These are phyloP conservation scores for Prinia subflava DNA, from an alignment of 2,113 vertebrate species.

Conservation along the genomic window DNA sequence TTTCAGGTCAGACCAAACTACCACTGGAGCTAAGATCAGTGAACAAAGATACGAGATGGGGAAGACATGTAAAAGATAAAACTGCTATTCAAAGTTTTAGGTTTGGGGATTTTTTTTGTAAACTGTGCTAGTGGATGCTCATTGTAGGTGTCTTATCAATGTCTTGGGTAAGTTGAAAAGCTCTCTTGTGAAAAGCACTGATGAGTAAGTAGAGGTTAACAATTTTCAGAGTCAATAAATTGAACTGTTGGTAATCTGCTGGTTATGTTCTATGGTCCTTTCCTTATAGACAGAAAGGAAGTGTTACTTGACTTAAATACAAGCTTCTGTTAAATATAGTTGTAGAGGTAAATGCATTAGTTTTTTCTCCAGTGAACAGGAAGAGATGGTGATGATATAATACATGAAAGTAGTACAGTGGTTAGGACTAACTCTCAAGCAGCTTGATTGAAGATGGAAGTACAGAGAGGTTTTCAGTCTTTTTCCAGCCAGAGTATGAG, in stretches of 20 bases:
- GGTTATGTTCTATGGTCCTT: background rate
- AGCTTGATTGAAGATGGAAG: background rate
- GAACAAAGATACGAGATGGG: accelerated
- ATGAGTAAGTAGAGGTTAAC: background rate
- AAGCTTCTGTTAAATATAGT: background rate
- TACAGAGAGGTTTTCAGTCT: accelerated
- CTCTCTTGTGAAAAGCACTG: accelerated
- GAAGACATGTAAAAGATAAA: background rate
- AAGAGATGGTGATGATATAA: background rate
- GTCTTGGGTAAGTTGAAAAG: background rate
- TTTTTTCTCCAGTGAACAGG: background rate
- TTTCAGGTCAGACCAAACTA: background rate
- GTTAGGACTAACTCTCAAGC: background rate
- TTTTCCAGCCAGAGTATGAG: background rate
- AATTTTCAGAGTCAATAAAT: background rate
- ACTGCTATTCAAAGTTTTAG: background rate
- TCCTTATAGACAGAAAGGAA: background rate
- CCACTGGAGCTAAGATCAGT: background rate
- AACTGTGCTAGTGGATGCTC: accelerated
- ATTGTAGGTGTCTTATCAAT: background rate
- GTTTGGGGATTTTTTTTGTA: background rate
- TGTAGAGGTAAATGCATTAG: background rate
- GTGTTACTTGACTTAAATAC: background rate
- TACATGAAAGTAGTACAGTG: background rate
- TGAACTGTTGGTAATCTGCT: background rate